Evolutionary conservation across 2,113 vertebrate genomes (phyloP), one percentile per base, ranked within the genome.

Genomic region (Caranx melampygus): DNA sequence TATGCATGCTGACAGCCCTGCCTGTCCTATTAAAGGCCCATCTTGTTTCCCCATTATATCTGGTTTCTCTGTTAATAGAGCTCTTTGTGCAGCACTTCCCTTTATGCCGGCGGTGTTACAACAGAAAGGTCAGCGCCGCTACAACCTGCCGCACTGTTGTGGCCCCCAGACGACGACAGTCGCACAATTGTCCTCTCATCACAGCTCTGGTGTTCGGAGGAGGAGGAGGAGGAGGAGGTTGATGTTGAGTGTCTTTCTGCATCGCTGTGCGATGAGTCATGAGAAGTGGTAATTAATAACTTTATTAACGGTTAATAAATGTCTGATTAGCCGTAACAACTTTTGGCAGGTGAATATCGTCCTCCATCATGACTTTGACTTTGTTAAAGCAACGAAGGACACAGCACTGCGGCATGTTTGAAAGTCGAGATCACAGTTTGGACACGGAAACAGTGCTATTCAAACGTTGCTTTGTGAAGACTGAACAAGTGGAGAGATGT

Each of bases 31-130:
- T 92, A 92, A 91, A 92, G 90, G 91, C 88, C 91, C 91, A 88
- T 92, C 91, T 92, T 93, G 92, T 91, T 92, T 89, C 90, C 88
- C 88, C 93, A 93, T 92, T 92, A 92, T 93, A 91, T 92, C 87
- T 89, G 90, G 78, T 90, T 91, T 87, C 85, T 86, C 82, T 81
- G 91, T 93, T 93, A 93, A 94, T 93, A 90, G 92, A 91, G 88
- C 91, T 91, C 92, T 92, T 92, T 93, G 92, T 93, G 84, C 78
- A 81, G 75, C 84, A 87, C 93, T 90, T 93, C 86, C 89, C 86
- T 93, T 93, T 89, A 90, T 87, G 52, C 79, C 63, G 79, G 82
- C 87, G 86, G 75, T 75, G 91, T 91, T 88, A 87, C 87, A 87
- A 91, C 90, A 91, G 85, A 91, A 92, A 92, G 92, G 92, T 93